Evolutionary conservation across 37 sponge, comb jelly and placozoan species (phyloP), one percentile per base, ranked within the genome.

Genomic region (Aphrocallistes beatrix): DNA sequence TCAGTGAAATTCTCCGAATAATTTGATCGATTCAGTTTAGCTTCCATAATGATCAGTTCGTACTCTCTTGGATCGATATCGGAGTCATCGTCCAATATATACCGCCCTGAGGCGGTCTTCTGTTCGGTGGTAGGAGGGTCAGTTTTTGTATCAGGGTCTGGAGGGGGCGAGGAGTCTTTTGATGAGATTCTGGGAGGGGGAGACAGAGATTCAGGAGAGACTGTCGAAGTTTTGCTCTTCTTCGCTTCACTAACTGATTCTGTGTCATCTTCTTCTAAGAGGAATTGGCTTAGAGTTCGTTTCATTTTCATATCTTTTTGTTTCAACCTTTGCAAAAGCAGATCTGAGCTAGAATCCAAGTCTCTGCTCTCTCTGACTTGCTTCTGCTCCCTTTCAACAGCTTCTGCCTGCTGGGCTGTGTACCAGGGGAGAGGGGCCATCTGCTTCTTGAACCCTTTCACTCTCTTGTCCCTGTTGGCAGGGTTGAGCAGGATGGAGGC

Each of bases 291-390:
- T 19, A 60, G 10, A 25, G 32, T 30, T 60, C 75, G 25, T 30
- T 60, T 60, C 75, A 60, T 60, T 60, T 60, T 60, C 34, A 60
- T 25, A 60, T 60, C 75, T 60, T 60, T 60, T 30, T 60, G 75
- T 28, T 30, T 3, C 25, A 60, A 28, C n/a, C 28, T 60, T 60
- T 60, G 75, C 75, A 60, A 28, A 3, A 60, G 28, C 8, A 30
- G 75, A 60, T 60, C 75, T 60, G 10, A 19, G 10, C 3, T 13
- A 19, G 8, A 1, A 13, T 21, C 13, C 8, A 6, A 1, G n/a
- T 60, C 21, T 28, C n/a, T 19, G 75, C 3, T 60, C 17, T 60
- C 21, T 3, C 28, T 30, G n/a, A 28, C n/a, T 32, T 6, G 75
- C n/a, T 19, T 19, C 34, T 60, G 28, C 75, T 60, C 75, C n/a